Evolutionary conservation across 2,888 invertebrate genomes (phyloP).

Genomic region (Chironomus riparius): DNA sequence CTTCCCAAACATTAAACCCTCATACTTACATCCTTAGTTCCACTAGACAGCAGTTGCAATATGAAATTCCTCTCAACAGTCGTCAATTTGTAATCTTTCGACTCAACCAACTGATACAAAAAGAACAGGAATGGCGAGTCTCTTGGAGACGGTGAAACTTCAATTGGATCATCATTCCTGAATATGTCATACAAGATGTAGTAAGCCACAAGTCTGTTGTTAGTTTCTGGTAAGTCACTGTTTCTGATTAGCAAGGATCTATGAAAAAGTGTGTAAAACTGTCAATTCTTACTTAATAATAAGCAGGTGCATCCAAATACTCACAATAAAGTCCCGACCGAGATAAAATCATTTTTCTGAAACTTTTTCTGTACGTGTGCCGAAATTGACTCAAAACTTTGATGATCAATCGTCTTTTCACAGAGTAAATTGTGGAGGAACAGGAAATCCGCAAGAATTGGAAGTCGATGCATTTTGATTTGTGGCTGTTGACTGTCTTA

Average conservation of each 20-base stretch:
- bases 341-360: conserved; percentile 58
- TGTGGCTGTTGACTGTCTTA: not conserved
- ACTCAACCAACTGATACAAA: conserved; percentile 58
- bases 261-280: too few relatives aligned
- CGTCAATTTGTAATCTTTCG: conserved; percentile 34
- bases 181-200: conserved; percentile 63
- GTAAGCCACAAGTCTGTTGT: conserved; percentile 59
- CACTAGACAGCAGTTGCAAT: conserved; percentile 56
- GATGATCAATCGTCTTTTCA: conserved; percentile 62
- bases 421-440: conserved; percentile 52
- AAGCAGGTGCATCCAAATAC: too few relatives aligned
- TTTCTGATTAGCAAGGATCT: conserved; percentile 52
- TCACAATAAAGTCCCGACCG: conserved; percentile 52
- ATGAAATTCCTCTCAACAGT: conserved; percentile 63
- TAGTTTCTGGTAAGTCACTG: conserved; percentile 55
- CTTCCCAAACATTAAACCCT: too few relatives aligned
- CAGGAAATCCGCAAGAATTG: conserved; percentile 21
- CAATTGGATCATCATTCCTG: conserved; percentile 52
- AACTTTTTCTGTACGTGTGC: conserved; percentile 70
- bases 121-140: conserved; percentile 63
- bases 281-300: too few relatives aligned
- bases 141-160: not conserved
- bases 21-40: conserved; percentile 56
- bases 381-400: conserved; percentile 66
- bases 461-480: conserved; percentile 1